These are phyloP conservation scores for Acrobasis suavella DNA, from an alignment of 2,888 invertebrate species.

Conservation along the genomic window DNA sequence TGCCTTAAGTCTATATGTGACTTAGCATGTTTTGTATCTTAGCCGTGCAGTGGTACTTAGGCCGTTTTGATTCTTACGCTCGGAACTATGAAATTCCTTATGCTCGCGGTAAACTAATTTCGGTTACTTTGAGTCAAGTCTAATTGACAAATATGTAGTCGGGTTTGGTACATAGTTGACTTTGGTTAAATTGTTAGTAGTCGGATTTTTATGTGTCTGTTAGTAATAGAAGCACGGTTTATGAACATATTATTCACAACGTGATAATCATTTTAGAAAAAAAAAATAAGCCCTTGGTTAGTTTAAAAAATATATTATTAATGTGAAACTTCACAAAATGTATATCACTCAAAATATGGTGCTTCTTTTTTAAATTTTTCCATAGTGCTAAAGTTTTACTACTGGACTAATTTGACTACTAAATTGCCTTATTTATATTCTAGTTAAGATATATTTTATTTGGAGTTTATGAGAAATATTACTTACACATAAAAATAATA, in stretches of 20 bases:
- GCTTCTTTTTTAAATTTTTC: no score
- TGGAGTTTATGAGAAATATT: no score
- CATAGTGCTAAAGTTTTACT: no score
- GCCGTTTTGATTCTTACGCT: neutral
- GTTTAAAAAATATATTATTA: no score
- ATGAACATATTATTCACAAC: constrained; percentile 11
- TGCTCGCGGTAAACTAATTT: constrained; percentile 73
- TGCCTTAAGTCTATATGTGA: neutral
- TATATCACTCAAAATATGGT: no score
- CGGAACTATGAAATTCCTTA: constrained; percentile 72
- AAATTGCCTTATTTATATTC: no score
- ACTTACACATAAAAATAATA: no score
- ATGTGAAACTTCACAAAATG: no score
- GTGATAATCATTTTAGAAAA: neutral
- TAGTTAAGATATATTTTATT: no score
- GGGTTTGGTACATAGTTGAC: constrained; percentile 49
- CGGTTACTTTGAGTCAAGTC: constrained; percentile 65
- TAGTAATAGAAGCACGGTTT: constrained; percentile 14
- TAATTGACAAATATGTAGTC: constrained; percentile 72
- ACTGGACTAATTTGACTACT: no score
- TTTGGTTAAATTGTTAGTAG: constrained; percentile 35
- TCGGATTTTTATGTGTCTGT: constrained; percentile 18
- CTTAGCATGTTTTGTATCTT: neutral
- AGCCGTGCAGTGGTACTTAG: neutral
- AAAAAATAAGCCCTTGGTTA: neutral